Evolutionary conservation across 2,888 invertebrate species (phyloP), one percentile per base, ranked within the genome.

Genomic region (Parapristionchus giblindavisi): DNA sequence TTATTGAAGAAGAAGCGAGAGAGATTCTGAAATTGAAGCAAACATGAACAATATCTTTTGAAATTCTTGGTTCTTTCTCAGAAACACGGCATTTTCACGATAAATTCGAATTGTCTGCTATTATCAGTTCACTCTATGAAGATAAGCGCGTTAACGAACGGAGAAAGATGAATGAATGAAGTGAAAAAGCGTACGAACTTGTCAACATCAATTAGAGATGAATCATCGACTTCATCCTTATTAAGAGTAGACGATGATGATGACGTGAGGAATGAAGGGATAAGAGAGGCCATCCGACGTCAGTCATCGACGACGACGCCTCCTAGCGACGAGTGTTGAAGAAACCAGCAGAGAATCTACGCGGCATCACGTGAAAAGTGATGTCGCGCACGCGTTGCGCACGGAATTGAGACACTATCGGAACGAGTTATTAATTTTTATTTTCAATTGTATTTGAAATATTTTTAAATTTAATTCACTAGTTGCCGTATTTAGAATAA

Each of bases 191-290:
- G n/a, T 21, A 65, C 43, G 36, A 65, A 65, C 63, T 43, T 65
- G 63, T 65, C 63, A 65, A 65, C 63, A 65, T 65, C 63, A 43
- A 65, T 43, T 32, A 43, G 29, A 29, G 63, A 65, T 43, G 63
- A 65, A 43, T 65, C 63, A 27, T 29, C 29, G 32, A 43, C 43
- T 40, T 43, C 43, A 11, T 40, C 40, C 21, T 65, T 43, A 43
- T 40, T 43, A 32, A 43, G 48, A 51, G 68, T 36, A 21, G 51
- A 52, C 40, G 40, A 1, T 36, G 58, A 34, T 27, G 71, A 40
- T 2, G 71, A 71, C 29, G 58, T 48, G 51, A 71, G 48, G 71
- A 71, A 58, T 29, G n/a, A n/a, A n/a, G 71, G 51, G 71, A 71
- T 36, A 34, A 71, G 40, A 58, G 71, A 71, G 5, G 71, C 54